These are phyloP conservation scores for Erpornis zantholeuca DNA, from an alignment of 2,113 vertebrate genomes.

Conservation along the genomic window DNA sequence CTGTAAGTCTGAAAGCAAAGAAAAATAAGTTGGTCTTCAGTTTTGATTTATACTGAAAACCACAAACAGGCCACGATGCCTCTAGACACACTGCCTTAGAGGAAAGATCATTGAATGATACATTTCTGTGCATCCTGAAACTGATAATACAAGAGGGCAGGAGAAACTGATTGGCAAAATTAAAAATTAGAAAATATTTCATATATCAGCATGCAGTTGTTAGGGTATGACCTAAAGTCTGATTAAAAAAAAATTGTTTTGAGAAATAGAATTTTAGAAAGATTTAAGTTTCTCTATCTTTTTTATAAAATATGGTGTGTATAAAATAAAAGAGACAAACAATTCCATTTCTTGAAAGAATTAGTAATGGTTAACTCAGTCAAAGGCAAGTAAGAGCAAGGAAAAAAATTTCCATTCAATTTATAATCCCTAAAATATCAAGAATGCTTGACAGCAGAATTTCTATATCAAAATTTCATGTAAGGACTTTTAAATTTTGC, in stretches of 20 bases:
- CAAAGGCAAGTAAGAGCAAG: background rate
- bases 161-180: background rate
- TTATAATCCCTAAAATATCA: background rate
- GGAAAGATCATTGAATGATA: background rate
- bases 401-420: background rate
- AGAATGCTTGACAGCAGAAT: background rate
- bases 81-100: background rate
- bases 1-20: background rate
- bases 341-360: background rate
- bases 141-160: background rate
- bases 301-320: background rate
- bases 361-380: background rate
- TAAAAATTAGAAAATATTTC: background rate
- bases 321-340: background rate
- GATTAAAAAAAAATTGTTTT: background rate
- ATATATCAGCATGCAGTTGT: background rate
- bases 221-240: background rate
- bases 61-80: background rate
- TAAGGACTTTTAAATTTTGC: background rate
- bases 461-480: background rate
- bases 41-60: background rate
- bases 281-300: background rate
- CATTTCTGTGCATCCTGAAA: background rate
- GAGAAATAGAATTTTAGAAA: background rate
- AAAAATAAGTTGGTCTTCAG: background rate